phyloP scores from a whole-genome alignment of 2,888 invertebrate genomes.

The Abrostola triplasia region DNA sequence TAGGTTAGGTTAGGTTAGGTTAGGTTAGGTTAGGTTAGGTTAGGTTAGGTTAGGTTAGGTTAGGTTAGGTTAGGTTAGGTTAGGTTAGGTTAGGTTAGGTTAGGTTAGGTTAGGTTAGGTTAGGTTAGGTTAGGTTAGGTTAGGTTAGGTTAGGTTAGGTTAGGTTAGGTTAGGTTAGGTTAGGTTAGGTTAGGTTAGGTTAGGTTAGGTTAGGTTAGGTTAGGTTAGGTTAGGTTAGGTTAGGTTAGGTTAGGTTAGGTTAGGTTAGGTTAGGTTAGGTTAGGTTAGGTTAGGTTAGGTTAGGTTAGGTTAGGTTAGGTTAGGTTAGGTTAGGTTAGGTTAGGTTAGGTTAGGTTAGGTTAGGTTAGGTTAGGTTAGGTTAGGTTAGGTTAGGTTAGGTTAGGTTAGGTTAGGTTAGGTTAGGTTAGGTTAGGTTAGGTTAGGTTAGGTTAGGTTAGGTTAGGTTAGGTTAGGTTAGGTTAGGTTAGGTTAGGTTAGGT shows the following conservation, averaged over 20 bases:
- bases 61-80: slow-evolving; percentile 33
- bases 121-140: slow-evolving; percentile 50
- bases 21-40: slow-evolving; percentile 33
- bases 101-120: slow-evolving; percentile 46
- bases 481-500: slow-evolving; percentile 43
- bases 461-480: slow-evolving; percentile 45
- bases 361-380: slow-evolving; percentile 53
- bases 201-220: slow-evolving; percentile 42
- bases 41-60: slow-evolving; percentile 30
- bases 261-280: too few relatives aligned
- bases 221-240: too few relatives aligned
- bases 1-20: slow-evolving; percentile 30
- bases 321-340: slow-evolving; percentile 48
- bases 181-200: slow-evolving; percentile 44
- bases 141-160: slow-evolving; percentile 41
- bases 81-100: slow-evolving; percentile 39
- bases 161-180: slow-evolving; percentile 47
- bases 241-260: too few relatives aligned
- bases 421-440: slow-evolving; percentile 49
- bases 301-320: slow-evolving; percentile 51
- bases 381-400: slow-evolving; percentile 52
- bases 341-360: slow-evolving; percentile 54
- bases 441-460: slow-evolving; percentile 47
- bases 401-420: slow-evolving; percentile 47
- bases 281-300: slow-evolving; percentile 51